Base-by-base conservation (phyloP, 1,140 invertebrate species). In the Ooceraea biroi region DNA sequence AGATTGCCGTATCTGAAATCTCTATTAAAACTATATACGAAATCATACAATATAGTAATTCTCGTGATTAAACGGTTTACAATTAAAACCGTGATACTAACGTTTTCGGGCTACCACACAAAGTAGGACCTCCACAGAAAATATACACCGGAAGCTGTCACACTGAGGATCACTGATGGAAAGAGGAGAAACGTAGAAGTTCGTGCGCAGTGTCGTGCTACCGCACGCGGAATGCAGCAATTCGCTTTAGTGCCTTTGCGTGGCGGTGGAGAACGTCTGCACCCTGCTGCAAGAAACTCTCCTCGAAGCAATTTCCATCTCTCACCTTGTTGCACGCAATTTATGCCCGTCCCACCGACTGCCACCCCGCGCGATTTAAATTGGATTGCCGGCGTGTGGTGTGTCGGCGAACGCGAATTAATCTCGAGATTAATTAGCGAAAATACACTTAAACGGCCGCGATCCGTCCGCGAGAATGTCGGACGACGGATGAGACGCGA, bases 341-440 rank as follows among this genome's bases (percentile, higher is more conserved):
- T 86, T 88, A 84, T 63, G 60, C 82, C 58, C 60, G 44, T 52
- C 48, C 22, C 27, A 14, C 30, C 84, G 84, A 41, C 46, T 69
- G 41, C 36, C 58, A 17, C 44, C 14, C n/a, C 60, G 65, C 63
- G 63, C 74, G 36, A 88, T 88, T 86, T 86, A 88, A 86, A 88
- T 88, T 86, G 85, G 68, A 86, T 88, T 86, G 80, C 71, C 57
- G 76, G 77, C 52, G 36, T 41, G 60, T 46, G 36, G 77, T 50
- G 57, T 30, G 48, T 36, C 55, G 84, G 63, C 65, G 25, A 83
- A 46, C 77, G 69, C 61, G 74, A 77, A 87, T 88, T 88, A 88
- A 86, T 76, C 82, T 84, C 74, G 61, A 87, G 68, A 88, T 88
- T 88, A 88, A 88, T 88, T 84, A 84, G 68, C 46, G 73, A 76